These are phyloP conservation scores for Tupiocoris notatus DNA, from an alignment of 2,888 invertebrate species.

Conservation along the genomic window DNA sequence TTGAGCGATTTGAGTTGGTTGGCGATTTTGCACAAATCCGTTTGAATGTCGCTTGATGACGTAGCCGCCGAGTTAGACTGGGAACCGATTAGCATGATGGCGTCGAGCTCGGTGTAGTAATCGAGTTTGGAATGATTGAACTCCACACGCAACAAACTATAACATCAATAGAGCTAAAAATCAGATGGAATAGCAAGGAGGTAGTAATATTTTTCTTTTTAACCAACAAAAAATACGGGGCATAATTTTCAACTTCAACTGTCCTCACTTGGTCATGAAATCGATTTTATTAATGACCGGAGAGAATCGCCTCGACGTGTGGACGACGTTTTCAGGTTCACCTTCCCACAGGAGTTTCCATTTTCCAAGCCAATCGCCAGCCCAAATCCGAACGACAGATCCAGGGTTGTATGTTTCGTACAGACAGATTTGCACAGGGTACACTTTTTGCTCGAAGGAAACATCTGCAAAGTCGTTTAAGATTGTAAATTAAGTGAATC, in stretches of 20 bases:
- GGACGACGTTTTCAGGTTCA: slow-evolving; percentile 62
- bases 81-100: slow-evolving; percentile 72
- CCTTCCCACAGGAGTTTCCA: slow-evolving; percentile 81
- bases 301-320: slow-evolving; percentile 70
- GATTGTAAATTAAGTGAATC: slow-evolving; percentile 34
- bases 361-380: slow-evolving; percentile 56
- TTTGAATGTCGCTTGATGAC: slow-evolving; percentile 13
- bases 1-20: slow-evolving; percentile 44
- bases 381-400: slow-evolving; percentile 78
- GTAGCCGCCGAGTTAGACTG: slow-evolving; percentile 31
- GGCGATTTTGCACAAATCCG: slow-evolving; percentile 42
- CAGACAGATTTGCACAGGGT: slow-evolving; percentile 68
- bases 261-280: slow-evolving; percentile 61
- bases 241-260: too few relatives aligned
- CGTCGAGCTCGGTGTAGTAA: slow-evolving; percentile 87
- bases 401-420: slow-evolving; percentile 88
- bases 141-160: slow-evolving; percentile 76
- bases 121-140: slow-evolving; percentile 77
- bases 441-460: slow-evolving; percentile 66
- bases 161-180: not conserved
- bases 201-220: too few relatives aligned
- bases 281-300: slow-evolving; percentile 65
- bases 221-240: too few relatives aligned
- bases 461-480: slow-evolving; percentile 60
- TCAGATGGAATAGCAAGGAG: too few relatives aligned